Evolutionary conservation across 2,888 invertebrate species (phyloP).

Genomic region (Formica aserva): DNA sequence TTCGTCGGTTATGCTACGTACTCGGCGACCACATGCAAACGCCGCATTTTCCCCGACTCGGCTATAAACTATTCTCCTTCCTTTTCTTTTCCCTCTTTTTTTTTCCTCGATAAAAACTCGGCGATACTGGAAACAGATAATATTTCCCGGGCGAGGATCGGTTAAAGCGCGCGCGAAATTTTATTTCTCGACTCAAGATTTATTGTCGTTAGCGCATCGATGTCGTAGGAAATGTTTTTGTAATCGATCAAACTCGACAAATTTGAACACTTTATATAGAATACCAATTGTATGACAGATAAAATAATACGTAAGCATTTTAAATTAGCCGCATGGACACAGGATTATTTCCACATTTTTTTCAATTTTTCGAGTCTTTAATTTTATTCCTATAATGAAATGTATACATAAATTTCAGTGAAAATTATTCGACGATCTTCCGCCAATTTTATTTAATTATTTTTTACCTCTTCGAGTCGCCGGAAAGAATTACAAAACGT

Average conservation of each 20-base stretch:
- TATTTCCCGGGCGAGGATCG: constrained; percentile 23
- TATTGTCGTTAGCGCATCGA: background rate
- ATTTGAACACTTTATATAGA: constrained; percentile 5
- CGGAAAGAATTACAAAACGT: constrained; percentile 14
- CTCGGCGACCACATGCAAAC: constrained; percentile 40
- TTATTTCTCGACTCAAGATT: constrained; percentile 41
- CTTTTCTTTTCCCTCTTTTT: background rate
- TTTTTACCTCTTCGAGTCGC: background rate
- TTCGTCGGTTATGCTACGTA: constrained; percentile 56
- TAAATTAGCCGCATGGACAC: background rate
- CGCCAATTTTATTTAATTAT: background rate
- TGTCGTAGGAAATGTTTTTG: background rate
- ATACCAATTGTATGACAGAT: background rate
- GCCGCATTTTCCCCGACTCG: constrained; percentile 41
- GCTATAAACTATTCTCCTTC: constrained; percentile 22
- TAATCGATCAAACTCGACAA: background rate
- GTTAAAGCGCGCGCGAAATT: constrained; percentile 25
- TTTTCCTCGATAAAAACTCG: constrained; percentile 38
- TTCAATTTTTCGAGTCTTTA: background rate
- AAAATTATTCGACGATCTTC: background rate
- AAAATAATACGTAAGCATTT: background rate
- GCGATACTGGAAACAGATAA: constrained; percentile 29
- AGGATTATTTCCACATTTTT: background rate
- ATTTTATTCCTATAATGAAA: background rate
- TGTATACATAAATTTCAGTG: background rate